phyloP scores from a whole-genome alignment of 2,888 invertebrate genomes.

The Synergus umbraculus region DNA sequence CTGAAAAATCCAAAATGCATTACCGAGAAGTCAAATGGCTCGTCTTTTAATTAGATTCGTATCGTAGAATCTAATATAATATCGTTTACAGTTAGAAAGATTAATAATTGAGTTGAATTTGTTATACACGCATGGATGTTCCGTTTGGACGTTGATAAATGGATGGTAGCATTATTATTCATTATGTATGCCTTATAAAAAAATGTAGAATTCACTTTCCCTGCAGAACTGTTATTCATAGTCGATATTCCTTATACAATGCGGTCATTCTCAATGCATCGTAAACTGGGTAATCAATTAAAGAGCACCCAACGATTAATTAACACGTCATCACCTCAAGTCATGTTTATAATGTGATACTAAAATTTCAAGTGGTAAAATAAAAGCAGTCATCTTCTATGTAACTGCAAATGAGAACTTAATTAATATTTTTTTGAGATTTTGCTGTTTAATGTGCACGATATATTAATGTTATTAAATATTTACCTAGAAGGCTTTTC shows the following conservation, averaged over 20 bases:
- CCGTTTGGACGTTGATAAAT: background rate
- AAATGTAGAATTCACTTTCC: background rate
- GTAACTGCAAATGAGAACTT: background rate
- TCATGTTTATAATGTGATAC: background rate
- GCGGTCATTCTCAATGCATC: background rate
- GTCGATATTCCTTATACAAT: background rate
- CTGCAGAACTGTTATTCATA: constrained; percentile 1
- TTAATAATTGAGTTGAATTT: background rate
- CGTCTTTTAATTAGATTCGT: background rate
- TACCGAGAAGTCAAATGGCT: background rate
- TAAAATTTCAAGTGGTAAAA: background rate
- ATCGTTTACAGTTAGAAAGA: background rate
- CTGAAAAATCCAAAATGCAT: background rate
- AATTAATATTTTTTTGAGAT: background rate
- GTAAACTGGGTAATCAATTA: background rate
- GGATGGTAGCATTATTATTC: background rate
- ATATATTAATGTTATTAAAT: background rate
- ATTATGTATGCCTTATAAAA: background rate
- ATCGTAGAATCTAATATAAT: background rate
- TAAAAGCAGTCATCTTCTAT: background rate
- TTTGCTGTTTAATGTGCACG: background rate
- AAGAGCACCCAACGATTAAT: background rate
- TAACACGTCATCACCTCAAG: background rate
- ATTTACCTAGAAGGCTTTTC: background rate
- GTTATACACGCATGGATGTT: background rate